Percentiles rank a stretch among this genome's conserved stretches.
These are phyloP conservation scores for Periphyllus acericola DNA, from an alignment of 2,888 invertebrate genomes.

Conservation along the genomic window DNA sequence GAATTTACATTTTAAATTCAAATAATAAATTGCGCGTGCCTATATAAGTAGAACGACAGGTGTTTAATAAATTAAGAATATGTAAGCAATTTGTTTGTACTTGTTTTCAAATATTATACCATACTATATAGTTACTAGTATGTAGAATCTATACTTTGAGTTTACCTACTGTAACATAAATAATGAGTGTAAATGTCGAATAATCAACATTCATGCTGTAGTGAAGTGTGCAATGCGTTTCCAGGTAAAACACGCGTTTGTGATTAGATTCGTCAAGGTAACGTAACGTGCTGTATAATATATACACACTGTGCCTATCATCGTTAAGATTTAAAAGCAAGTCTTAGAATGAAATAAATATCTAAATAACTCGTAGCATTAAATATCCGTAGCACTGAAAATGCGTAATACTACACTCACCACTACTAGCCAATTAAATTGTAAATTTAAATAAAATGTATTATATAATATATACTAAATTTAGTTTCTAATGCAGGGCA, in stretches of 20 bases:
- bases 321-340: background rate
- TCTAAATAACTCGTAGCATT: background rate
- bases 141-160: background rate
- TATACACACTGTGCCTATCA: background rate
- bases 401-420: background rate
- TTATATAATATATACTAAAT: too few relatives aligned
- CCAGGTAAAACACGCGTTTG: background rate
- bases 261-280: slow-evolving; percentile 38
- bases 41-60: background rate
- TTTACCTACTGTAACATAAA: background rate
- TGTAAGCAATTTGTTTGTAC: background rate
- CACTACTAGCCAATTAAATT: background rate
- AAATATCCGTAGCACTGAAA: background rate
- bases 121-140: background rate
- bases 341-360: background rate
- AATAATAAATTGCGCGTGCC: too few relatives aligned
- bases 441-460: background rate
- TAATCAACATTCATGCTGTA: background rate
- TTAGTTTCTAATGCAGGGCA: too few relatives aligned
- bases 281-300: background rate
- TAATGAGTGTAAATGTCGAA: background rate
- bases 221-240: slow-evolving; percentile 5
- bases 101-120: background rate
- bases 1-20: background rate
- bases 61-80: background rate